Base-by-base conservation (phyloP, 2,113 vertebrate genomes). In the Monopterus albus region DNA sequence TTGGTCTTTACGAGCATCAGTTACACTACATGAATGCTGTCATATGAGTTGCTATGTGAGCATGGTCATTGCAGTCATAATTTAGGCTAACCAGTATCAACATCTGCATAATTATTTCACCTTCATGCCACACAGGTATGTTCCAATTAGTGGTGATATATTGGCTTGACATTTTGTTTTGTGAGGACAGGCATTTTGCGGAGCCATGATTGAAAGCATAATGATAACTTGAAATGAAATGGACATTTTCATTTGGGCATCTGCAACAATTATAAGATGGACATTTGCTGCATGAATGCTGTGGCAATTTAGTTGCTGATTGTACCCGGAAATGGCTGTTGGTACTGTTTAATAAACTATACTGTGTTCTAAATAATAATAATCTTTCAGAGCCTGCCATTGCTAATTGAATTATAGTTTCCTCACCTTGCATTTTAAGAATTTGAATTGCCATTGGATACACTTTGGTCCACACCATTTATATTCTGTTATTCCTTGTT, bases 161-260 rank as follows among this genome's bases (percentile, higher is more conserved):
- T 84, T 85, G 74, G 69, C 74, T 75, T 72, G 82, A 89, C 85
- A 75, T 76, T 76, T 86, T 25, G 43, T 79, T 87, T 76, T 70
- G 61, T 25, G 59, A 57, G 45, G 62, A 75, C 4, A 5, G 66
- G 62, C 70, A 74, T 49, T 78, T 70, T 67, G 72, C 67, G 50
- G 57, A 62, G 62, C 61, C 63, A 4, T 81, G 82, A 86, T 83
- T 80, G 81, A 83, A 86, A 51, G 38, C 59, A 65, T 79, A 79
- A 85, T 81, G 73, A 81, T 80, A 61, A 76, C 58, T 40, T 66
- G 21, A 74, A 82, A 81, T 67, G 58, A 87, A 74, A 86, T 76
- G 50, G 49, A 71, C 69, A 75, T 80, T 76, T 76, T 84, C 36
- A 71, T 79, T 80, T 78, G 60, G 57, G 35, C 40, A 42, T 62